Evolutionary conservation across 2,797 vertebrate genomes (phyloP).

Genomic region (Euphonia xanthogaster): DNA sequence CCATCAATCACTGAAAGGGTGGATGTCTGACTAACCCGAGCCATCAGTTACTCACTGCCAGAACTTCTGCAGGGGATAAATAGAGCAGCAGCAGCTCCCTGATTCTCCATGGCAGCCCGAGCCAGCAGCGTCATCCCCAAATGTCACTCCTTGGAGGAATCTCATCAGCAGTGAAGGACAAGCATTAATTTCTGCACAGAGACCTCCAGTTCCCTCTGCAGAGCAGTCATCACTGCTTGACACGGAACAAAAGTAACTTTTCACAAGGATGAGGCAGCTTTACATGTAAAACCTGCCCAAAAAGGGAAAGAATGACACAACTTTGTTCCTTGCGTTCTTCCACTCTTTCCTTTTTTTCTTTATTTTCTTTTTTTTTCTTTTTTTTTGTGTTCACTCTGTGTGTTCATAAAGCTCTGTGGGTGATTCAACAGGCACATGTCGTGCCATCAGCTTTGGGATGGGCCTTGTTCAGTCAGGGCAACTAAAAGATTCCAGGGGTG

Average conservation of each 20-base stretch:
- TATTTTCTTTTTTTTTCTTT: neutral
- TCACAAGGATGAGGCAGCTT: neutral
- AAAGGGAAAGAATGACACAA: neutral
- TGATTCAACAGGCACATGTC: neutral
- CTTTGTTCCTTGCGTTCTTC: neutral
- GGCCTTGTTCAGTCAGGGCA: neutral
- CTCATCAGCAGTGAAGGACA: neutral
- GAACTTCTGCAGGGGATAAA: slow-evolving; percentile 1
- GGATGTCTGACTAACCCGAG: slow-evolving; percentile 52
- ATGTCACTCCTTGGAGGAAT: neutral
- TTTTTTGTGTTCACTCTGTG: neutral
- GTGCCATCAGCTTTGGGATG: neutral
- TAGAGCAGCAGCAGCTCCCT: neutral
- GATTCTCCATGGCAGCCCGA: neutral
- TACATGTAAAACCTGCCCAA: rapidly evolving
- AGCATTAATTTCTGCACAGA: neutral
- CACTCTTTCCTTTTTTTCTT: rapidly evolving
- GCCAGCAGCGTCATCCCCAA: neutral
- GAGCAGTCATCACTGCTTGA: neutral
- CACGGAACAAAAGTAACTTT: neutral
- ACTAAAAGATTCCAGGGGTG: neutral
- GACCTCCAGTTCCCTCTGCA: neutral
- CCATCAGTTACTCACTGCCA: slow-evolving; percentile 22
- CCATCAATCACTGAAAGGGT: neutral
- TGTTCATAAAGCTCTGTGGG: neutral